Conservation (phyloP, 2,888 invertebrate genomes). For the Branchellion lobata region DNA sequence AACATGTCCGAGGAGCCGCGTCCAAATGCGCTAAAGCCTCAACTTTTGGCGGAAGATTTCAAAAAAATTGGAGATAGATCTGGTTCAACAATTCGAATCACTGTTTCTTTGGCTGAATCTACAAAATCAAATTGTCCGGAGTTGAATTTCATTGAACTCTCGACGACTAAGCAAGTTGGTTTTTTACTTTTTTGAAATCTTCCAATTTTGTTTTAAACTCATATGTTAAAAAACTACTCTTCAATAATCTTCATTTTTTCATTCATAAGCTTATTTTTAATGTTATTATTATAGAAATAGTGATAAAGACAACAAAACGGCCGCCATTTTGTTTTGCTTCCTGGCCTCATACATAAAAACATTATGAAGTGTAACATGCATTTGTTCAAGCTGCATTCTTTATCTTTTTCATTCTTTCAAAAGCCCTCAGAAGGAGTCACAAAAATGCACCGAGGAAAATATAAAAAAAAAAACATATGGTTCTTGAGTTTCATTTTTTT, state of each 20-base stretch:
- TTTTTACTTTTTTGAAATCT: neutral
- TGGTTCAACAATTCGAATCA: neutral
- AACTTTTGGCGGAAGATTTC: constrained; percentile 12
- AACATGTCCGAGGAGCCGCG: constrained; percentile 2
- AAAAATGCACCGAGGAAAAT: too few species aligned
- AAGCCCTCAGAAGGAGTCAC: too few species aligned
- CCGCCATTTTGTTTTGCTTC: constrained; percentile 39
- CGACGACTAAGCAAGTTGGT: constrained; percentile 4
- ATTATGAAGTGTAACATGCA: too few species aligned
- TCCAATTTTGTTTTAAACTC: too few species aligned
- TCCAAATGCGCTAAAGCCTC: neutral
- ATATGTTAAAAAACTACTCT: too few species aligned
- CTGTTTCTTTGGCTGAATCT: neutral
- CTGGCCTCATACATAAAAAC: neutral
- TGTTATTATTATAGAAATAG: constrained; percentile 2
- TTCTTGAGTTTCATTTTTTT: too few species aligned
- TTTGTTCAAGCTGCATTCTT: too few species aligned
- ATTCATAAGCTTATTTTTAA: constrained; percentile 10
- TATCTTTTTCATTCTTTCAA: too few species aligned
- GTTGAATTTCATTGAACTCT: constrained; percentile 6
- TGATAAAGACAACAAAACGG: constrained; percentile 29
- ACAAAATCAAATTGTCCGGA: constrained; percentile 8
- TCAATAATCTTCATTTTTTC: neutral
- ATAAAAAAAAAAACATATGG: too few species aligned
- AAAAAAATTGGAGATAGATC: constrained; percentile 17